Conservation (phyloP, 1,140 invertebrate species). For the Araneus ventricosus region DNA sequence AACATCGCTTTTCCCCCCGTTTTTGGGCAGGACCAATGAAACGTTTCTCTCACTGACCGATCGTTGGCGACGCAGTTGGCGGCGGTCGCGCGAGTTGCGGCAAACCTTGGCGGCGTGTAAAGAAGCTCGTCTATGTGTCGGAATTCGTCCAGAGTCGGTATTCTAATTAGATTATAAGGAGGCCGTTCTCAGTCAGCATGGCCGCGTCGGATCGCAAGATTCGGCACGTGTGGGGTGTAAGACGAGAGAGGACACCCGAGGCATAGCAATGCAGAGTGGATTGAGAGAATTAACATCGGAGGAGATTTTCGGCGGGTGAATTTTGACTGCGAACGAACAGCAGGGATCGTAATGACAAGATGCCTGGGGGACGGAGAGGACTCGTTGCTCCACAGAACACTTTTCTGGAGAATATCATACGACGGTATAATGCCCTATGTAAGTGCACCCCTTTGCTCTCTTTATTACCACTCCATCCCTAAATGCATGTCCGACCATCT, state of each 20-base stretch:
- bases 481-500: not conserved
- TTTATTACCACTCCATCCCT: not conserved
- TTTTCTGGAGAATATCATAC: constrained; percentile 99
- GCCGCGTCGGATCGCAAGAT: constrained; percentile 52
- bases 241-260: constrained; percentile 38
- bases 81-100: constrained; percentile 10
- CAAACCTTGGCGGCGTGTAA: constrained; percentile 19
- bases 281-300: constrained; percentile 12
- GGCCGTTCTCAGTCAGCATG: constrained; percentile 57
- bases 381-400: constrained; percentile 99
- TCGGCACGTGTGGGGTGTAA: constrained; percentile 55
- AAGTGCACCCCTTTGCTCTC: constrained; percentile 83
- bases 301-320: constrained; percentile 55
- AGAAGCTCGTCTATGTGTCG: constrained; percentile 52
- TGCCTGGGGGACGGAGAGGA: constrained; percentile 97
- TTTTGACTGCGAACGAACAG: constrained; percentile 42
- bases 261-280: constrained; percentile 12
- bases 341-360: constrained; percentile 82
- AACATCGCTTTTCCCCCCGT: not conserved
- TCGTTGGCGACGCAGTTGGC: constrained; percentile 33
- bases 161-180: constrained; percentile 68
- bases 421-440: constrained; percentile 98
- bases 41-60: constrained; percentile 24
- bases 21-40: not conserved
- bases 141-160: constrained; percentile 61